A percentile compares a stretch with the other conserved stretches of the same genome.
These are phyloP conservation scores for Heliconius hewitsoni DNA, from an alignment of 1,140 invertebrate genomes.

Conservation along the genomic window DNA sequence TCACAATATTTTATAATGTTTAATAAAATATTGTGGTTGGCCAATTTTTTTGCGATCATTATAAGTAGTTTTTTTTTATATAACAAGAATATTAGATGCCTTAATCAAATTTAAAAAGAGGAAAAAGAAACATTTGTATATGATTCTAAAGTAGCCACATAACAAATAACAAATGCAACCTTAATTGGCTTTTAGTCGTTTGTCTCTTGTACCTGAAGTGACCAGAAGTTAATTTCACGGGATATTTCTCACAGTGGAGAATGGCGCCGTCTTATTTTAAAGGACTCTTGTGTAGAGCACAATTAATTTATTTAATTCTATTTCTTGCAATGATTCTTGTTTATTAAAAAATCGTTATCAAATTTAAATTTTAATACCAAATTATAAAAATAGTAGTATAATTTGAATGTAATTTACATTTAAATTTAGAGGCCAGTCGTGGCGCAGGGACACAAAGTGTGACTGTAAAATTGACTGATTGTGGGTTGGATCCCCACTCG, in stretches of 20 bases:
- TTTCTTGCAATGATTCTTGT: neutral
- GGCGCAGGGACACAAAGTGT: too few species aligned
- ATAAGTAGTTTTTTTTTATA: neutral
- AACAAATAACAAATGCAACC: constrained; percentile 14
- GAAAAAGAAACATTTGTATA: too few species aligned
- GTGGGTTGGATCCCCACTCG: too few species aligned
- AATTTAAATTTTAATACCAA: too few species aligned
- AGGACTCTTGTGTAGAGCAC: constrained; percentile 61
- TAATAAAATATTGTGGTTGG: too few species aligned
- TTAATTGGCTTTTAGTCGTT: constrained; percentile 45
- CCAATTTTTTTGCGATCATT: too few species aligned
- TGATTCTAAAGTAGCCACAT: neutral
- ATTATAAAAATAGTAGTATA: too few species aligned
- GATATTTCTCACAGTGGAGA: constrained; percentile 62
- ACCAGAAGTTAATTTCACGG: constrained; percentile 74
- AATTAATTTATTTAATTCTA: constrained; percentile 52
- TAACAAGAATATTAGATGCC: neutral
- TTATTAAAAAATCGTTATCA: neutral
- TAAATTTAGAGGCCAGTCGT: too few species aligned
- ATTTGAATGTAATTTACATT: too few species aligned
- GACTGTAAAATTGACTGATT: too few species aligned
- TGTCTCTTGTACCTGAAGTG: constrained; percentile 66
- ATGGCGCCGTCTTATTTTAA: constrained; percentile 54
- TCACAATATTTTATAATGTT: too few species aligned
- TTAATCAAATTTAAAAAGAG: neutral